Percentiles rank a stretch among this genome's conserved stretches.
These are phyloP conservation scores for Gorsachius goisagi DNA, from an alignment of 2,113 vertebrate species.

Conservation along the genomic window DNA sequence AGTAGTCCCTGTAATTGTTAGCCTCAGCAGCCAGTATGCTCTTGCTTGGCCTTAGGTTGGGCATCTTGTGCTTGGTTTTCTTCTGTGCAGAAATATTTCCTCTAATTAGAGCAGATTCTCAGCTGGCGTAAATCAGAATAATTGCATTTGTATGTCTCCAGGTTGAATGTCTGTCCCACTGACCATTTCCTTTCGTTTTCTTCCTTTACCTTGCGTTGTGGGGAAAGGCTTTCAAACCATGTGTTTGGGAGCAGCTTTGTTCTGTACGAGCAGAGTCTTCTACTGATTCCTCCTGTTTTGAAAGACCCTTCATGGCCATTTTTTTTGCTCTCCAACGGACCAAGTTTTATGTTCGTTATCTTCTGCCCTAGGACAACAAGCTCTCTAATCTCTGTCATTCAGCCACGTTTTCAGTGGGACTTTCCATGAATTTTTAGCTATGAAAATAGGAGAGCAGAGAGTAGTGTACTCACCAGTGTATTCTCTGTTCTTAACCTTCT, in stretches of 20 bases:
- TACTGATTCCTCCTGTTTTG: neutral
- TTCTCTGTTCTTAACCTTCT: neutral
- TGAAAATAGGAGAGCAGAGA: neutral
- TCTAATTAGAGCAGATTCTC: neutral
- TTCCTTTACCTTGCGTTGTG: neutral
- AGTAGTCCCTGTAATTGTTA: neutral
- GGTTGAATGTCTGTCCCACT: neutral
- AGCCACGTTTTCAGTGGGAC: neutral
- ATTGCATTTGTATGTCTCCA: neutral
- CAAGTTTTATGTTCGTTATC: neutral
- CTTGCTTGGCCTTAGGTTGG: neutral
- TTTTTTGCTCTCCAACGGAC: neutral
- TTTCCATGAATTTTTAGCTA: neutral
- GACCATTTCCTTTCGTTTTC: neutral
- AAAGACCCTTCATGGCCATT: neutral
- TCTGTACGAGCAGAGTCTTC: neutral
- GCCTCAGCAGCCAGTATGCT: neutral
- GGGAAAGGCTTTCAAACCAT: neutral
- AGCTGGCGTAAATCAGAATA: neutral
- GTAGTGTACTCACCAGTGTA: neutral
- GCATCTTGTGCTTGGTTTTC: neutral
- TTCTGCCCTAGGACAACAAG: rapidly evolving
- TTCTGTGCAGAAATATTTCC: neutral
- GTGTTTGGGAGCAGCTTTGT: neutral
- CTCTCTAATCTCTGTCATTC: neutral